Conservation (phyloP, 30 jellyfish, hydroid and myxozoan species). For the Cassiopea xamachana region DNA sequence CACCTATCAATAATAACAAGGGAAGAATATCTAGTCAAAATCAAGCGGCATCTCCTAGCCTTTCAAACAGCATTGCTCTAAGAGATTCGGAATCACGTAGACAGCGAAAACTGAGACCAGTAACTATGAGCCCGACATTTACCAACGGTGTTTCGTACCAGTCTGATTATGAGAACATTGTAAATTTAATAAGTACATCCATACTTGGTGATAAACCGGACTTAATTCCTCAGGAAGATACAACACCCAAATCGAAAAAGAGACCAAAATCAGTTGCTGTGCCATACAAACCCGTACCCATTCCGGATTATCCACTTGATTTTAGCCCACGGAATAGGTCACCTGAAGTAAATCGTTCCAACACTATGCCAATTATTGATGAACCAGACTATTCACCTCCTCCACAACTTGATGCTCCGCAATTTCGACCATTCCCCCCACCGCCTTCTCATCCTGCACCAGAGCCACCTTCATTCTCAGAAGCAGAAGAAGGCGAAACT, state of each 20-base stretch:
- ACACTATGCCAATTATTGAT: constrained; percentile 1
- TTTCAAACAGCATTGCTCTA: constrained; percentile 1
- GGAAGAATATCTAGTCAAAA: neutral
- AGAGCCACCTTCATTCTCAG: neutral
- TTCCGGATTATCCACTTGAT: constrained; percentile 47
- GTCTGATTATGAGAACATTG: constrained; percentile 66
- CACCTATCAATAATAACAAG: neutral
- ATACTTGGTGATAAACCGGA: constrained; percentile 50
- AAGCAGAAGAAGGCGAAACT: neutral
- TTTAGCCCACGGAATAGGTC: neutral
- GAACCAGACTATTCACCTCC: constrained; percentile 67
- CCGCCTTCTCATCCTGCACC: neutral
- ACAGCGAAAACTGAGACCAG: constrained; percentile 51
- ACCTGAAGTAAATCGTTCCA: neutral
- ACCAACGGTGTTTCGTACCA: constrained; percentile 28
- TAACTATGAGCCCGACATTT: constrained; percentile 62
- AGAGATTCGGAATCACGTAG: constrained; percentile 16
- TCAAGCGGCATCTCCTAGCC: constrained; percentile 14
- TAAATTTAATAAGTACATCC: constrained; percentile 42
- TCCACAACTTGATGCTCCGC: neutral
- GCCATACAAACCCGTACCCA: constrained; percentile 24
- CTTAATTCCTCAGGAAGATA: constrained; percentile 7
- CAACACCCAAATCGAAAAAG: constrained; percentile 11
- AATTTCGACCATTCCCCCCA: neutral
- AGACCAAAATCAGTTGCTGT: constrained; percentile 33